Evolutionary conservation across 2,797 vertebrate species (phyloP).

Genomic region (Rhinoraja longicauda): DNA sequence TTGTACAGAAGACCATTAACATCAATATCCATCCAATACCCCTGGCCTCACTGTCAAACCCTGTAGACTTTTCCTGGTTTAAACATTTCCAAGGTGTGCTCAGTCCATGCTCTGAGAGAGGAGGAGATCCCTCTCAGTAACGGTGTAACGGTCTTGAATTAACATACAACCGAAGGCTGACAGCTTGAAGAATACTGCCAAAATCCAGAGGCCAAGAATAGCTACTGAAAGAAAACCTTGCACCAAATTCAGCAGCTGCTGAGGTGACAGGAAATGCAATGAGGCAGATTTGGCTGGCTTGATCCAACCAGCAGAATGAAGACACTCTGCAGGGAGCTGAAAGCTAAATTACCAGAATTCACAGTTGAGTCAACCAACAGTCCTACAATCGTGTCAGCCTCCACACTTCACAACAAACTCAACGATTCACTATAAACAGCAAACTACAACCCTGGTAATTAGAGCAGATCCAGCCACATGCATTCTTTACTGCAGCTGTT

Average conservation of each 20-base stretch:
- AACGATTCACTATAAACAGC: not conserved
- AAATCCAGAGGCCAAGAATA: slow-evolving; percentile 9
- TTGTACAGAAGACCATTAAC: not conserved
- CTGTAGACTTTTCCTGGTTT: too few relatives aligned
- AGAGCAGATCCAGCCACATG: slow-evolving; percentile 17
- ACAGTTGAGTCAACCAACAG: slow-evolving; percentile 7
- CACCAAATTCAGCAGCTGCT: slow-evolving; percentile 27
- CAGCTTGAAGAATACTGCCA: slow-evolving; percentile 6
- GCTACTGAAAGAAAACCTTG: slow-evolving; percentile 18
- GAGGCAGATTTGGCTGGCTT: slow-evolving; percentile 9
- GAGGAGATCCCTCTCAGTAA: slow-evolving; percentile 1
- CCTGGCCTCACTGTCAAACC: not conserved
- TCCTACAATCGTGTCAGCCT: slow-evolving; percentile 31
- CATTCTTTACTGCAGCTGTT: slow-evolving; percentile 16
- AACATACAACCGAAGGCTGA: not conserved
- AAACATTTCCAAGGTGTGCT: too few relatives aligned
- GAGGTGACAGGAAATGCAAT: slow-evolving; percentile 32
- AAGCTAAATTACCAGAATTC: slow-evolving; percentile 25
- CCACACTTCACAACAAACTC: slow-evolving; percentile 2
- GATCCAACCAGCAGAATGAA: slow-evolving; percentile 16
- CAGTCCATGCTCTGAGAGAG: not conserved
- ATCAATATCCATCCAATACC: not conserved
- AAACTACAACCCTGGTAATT: slow-evolving; percentile 21
- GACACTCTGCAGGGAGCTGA: slow-evolving; percentile 8
- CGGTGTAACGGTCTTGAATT: not conserved